Base-by-base conservation (phyloP, 2,797 vertebrate species). In the Sebastes steindachneri region DNA sequence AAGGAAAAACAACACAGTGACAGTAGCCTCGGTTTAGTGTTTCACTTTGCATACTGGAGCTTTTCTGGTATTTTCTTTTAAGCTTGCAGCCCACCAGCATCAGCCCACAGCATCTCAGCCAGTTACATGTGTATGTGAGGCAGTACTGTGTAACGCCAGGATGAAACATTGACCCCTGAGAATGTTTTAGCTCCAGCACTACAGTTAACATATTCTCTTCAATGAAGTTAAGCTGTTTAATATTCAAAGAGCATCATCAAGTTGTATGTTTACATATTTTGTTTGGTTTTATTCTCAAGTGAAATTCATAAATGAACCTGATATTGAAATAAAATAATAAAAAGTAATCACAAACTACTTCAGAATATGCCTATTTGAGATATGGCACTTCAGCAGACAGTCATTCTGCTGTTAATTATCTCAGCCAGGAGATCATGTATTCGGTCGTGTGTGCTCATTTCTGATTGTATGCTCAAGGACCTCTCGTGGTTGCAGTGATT, bases 291-390 rank as follows among this genome's bases (percentile, higher is more conserved):
- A 60, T 14, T 67, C 21, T 71, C 37, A 66, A 73, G 54, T 66
- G 64, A 11, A 63, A 26, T 45, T 45, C 58, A 68, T 70, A 58
- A 88, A 41, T 72, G 17, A 80, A 83, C 70, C 37, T 78, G 78
- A 69, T 72, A 54, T 74, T 79, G 73, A 76, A 83, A 48, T 21
- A 67, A 67, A 83, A 78, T 78, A 62, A 88, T 79, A 48, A 4
- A 64, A 86, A 86, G 45, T 75, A 59, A 88, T 79, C 58, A 57
- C 65, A 77, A 80, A 81, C 23, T 54, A 65, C 75, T 88, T 76
- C 26, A 71, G 63, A 90, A 59, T 31, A 78, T 82, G 66, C 65
- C 64, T 45, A 29, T 89, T 85, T 79, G 67, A 77, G 57, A 85
- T 82, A 83, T 37, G 67, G n/a, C 77, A 62, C 68, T 77, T 41